phyloP scores from a whole-genome alignment of 1,140 invertebrate genomes.

The Ceratoteleas bidentatus region DNA sequence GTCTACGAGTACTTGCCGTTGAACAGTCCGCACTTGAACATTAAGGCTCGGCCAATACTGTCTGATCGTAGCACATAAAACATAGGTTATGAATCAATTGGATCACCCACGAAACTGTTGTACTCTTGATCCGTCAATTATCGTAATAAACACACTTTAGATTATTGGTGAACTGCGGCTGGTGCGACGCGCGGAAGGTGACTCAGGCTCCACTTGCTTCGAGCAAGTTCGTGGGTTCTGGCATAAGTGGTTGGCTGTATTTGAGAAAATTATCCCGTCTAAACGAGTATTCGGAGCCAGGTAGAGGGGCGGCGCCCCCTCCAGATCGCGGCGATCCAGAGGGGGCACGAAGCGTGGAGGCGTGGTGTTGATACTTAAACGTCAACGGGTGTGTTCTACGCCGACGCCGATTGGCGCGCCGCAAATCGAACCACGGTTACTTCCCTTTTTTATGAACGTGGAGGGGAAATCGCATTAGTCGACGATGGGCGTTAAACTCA shows the following conservation, averaged over 20 bases:
- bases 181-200: conserved; percentile 42
- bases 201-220: conserved; percentile 51
- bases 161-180: not conserved
- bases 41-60: conserved; percentile 16
- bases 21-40: no score
- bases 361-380: conserved; percentile 61
- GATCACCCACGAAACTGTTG: conserved; percentile 44
- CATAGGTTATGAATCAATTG: not conserved
- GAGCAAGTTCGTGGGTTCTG: conserved; percentile 74
- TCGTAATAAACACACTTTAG: conserved; percentile 20
- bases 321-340: conserved; percentile 16
- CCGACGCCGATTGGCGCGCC: conserved; percentile 55
- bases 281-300: conserved; percentile 72
- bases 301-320: conserved; percentile 62
- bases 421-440: conserved; percentile 48
- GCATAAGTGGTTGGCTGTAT: conserved; percentile 79
- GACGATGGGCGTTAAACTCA: conserved; percentile 80
- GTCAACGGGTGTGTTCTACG: conserved; percentile 61
- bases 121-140: conserved; percentile 26
- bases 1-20: no score
- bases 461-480: conserved; percentile 75
- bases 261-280: conserved; percentile 81
- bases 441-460: conserved; percentile 52
- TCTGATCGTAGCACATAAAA: conserved; percentile 34
- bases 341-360: conserved; percentile 56